Evolutionary conservation across 2,113 vertebrate genomes (phyloP).

Genomic region (Engystomops pustulosus): DNA sequence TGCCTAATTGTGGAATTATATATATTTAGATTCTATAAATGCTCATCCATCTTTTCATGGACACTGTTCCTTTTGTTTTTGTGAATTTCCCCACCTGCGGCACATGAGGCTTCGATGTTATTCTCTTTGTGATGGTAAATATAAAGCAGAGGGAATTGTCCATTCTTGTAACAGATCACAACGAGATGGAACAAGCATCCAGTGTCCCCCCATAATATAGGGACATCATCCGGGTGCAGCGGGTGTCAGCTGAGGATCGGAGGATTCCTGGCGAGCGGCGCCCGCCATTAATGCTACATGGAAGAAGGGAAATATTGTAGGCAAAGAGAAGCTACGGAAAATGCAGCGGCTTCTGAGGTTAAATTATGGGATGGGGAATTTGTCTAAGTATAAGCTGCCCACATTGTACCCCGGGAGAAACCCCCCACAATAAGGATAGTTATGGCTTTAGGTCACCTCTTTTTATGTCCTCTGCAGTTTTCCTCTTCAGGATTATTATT

Average conservation of each 20-base stretch:
- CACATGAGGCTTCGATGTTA: conserved; percentile 4
- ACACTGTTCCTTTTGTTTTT: not conserved
- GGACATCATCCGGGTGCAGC: conserved; percentile 9
- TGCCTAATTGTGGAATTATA: no score
- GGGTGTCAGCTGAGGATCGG: conserved; percentile 23
- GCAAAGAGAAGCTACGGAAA: not conserved
- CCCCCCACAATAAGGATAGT: no score
- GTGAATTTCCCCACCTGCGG: conserved; percentile 28
- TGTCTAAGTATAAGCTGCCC: no score
- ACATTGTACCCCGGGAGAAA: no score
- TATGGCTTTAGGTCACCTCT: no score
- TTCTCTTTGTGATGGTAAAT: not conserved
- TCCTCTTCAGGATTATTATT: no score
- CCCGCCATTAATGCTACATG: conserved; percentile 13
- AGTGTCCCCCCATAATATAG: conserved; percentile 4
- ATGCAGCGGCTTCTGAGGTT: not conserved
- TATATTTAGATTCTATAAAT: no score
- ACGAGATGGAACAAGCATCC: not conserved
- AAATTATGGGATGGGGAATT: not conserved
- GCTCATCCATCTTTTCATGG: not conserved
- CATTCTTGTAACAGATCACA: conserved; percentile 9
- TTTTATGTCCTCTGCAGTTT: no score
- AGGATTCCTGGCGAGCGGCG: not conserved
- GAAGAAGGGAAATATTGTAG: conserved; percentile 7
- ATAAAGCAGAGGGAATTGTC: conserved; percentile 1